Evolutionary conservation across 2,888 invertebrate species (phyloP).

Genomic region (Daptonema setosum): DNA sequence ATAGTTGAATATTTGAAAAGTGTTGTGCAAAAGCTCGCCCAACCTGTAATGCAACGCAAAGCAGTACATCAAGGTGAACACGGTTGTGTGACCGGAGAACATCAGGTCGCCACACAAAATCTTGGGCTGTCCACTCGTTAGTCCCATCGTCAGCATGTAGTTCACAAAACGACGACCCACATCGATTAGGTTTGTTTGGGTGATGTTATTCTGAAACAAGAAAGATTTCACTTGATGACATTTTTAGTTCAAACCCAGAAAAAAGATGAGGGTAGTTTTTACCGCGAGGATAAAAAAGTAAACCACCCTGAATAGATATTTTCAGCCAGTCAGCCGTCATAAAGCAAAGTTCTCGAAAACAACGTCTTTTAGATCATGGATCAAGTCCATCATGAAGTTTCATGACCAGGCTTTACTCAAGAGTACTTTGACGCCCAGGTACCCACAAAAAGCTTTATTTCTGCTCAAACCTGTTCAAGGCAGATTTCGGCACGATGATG

Average conservation of each 20-base stretch:
- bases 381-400: no score
- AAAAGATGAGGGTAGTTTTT: no score
- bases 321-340: no score
- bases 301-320: no score
- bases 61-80: conserved; percentile 24
- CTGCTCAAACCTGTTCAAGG: conserved; percentile 20
- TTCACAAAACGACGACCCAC: conserved; percentile 14
- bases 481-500: conserved; percentile 23
- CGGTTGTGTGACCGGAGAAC: conserved; percentile 22
- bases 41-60: conserved; percentile 21
- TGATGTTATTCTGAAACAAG: background rate
- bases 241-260: background rate
- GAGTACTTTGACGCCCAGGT: no score
- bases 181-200: background rate
- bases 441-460: no score
- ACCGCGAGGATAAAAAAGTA: no score
- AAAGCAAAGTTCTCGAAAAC: no score
- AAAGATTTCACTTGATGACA: background rate
- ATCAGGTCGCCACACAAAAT: conserved; percentile 26
- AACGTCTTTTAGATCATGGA: no score
- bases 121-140: conserved; percentile 23
- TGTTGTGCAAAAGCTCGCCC: background rate
- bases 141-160: conserved; percentile 24
- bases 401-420: no score
- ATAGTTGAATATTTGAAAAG: no score